phyloP scores from a whole-genome alignment of 2,113 vertebrate genomes.

The Marcusenius ussheri region DNA sequence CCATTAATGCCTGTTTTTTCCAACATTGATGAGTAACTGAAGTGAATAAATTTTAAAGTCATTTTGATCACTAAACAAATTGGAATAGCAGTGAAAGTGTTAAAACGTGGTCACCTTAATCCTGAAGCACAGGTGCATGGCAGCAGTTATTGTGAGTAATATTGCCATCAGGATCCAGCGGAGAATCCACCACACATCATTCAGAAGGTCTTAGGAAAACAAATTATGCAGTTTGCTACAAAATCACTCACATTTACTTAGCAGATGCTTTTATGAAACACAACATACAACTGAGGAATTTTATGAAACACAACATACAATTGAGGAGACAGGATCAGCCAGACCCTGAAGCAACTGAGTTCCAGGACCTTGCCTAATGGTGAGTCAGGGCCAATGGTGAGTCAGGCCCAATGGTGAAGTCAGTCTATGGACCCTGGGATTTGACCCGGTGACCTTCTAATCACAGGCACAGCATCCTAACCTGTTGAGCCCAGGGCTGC shows the following conservation, averaged over 20 bases:
- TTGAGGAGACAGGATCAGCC: no score
- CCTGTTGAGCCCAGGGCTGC: no score
- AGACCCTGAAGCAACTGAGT: no score
- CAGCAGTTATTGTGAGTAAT: constrained; percentile 17
- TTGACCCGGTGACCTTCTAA: no score
- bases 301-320: no score
- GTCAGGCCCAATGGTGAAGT: no score
- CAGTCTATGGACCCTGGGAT: no score
- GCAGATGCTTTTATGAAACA: no score
- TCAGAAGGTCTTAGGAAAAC: constrained; percentile 4
- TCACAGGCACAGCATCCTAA: no score
- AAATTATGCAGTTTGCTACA: background rate
- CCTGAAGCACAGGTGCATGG: constrained; percentile 7
- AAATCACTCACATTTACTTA: background rate
- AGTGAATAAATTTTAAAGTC: background rate
- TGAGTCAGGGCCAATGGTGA: no score
- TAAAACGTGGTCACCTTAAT: background rate
- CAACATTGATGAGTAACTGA: background rate
- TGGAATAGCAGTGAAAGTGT: background rate
- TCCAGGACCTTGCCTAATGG: no score
- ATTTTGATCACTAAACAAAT: background rate
- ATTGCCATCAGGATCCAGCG: constrained; percentile 44
- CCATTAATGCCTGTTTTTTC: background rate
- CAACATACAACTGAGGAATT: no score
- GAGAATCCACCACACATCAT: constrained; percentile 32